These are phyloP conservation scores for Hirtodrosophila histrioides DNA, from an alignment of 2,888 invertebrate species.

Conservation along the genomic window DNA sequence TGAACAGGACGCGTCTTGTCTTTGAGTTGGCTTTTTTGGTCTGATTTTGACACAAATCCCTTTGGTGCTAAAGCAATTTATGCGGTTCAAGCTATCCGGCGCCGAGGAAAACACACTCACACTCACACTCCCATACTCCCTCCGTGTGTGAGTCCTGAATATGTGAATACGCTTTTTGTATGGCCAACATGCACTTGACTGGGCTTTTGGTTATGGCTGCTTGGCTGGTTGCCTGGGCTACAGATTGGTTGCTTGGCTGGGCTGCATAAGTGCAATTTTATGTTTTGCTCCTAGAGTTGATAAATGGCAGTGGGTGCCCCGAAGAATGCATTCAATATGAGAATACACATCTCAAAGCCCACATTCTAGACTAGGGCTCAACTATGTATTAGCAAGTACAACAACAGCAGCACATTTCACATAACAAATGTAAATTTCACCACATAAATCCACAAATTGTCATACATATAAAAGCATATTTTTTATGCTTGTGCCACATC, in stretches of 20 bases:
- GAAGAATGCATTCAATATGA: conserved; percentile 34
- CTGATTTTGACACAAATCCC: conserved; percentile 80
- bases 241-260: conserved; percentile 28
- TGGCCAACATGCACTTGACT: conserved; percentile 61
- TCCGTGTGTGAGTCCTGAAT: conserved; percentile 18
- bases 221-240: conserved; percentile 25
- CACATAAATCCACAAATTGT: conserved; percentile 75
- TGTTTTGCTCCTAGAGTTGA: conserved; percentile 70
- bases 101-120: conserved; percentile 21
- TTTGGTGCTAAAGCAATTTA: conserved; percentile 81
- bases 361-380: conserved; percentile 24
- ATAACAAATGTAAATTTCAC: conserved; percentile 64
- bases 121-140: conserved; percentile 5
- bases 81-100: conserved; percentile 63
- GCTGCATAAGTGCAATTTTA: conserved; percentile 75
- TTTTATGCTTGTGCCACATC: conserved; percentile 47
- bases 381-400: conserved; percentile 32
- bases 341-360: conserved; percentile 54
- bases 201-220: conserved; percentile 66
- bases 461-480: conserved; percentile 44
- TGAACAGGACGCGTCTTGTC: conserved; percentile 55
- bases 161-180: conserved; percentile 37
- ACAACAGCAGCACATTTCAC: conserved; percentile 20
- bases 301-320: conserved; percentile 52
- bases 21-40: conserved; percentile 60